Evolutionary conservation across 2,113 vertebrate genomes (phyloP).

Genomic region (Pluvianellus socialis): DNA sequence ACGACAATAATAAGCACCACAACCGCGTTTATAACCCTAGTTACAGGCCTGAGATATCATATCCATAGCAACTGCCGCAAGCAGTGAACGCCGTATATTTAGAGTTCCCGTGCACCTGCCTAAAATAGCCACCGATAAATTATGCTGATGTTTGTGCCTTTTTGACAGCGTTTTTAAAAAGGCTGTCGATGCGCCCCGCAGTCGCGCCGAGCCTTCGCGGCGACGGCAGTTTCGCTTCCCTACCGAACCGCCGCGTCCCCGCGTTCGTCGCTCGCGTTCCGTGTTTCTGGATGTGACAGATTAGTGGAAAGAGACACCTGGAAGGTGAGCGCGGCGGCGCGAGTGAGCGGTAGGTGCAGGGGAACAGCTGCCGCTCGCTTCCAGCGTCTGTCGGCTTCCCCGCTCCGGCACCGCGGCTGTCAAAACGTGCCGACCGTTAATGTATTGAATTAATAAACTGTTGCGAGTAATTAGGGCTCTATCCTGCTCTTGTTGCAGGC

Average conservation of each 20-base stretch:
- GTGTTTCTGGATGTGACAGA: background rate
- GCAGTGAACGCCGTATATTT: conserved; percentile 56
- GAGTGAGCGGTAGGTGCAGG: background rate
- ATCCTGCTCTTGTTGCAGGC: background rate
- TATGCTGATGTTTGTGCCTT: conserved; percentile 54
- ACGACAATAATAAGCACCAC: conserved; percentile 56
- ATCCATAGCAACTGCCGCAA: conserved; percentile 67
- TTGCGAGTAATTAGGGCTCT: background rate
- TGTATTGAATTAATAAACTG: conserved; percentile 12
- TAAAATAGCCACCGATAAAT: conserved; percentile 62
- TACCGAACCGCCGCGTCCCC: background rate
- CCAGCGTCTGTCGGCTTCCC: background rate
- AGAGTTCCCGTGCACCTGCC: conserved; percentile 64
- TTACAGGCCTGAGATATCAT: conserved; percentile 59
- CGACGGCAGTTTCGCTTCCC: background rate
- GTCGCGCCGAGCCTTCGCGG: background rate
- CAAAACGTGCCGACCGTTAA: background rate
- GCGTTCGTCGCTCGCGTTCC: rapidly evolving
- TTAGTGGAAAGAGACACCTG: background rate
- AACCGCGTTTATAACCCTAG: conserved; percentile 62
- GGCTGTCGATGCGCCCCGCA: background rate
- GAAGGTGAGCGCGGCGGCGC: background rate
- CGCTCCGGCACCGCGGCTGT: background rate
- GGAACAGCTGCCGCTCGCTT: background rate
- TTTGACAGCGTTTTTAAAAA: background rate